Conservation (phyloP, 1,140 invertebrate genomes). For the Hormaphis cornu region DNA sequence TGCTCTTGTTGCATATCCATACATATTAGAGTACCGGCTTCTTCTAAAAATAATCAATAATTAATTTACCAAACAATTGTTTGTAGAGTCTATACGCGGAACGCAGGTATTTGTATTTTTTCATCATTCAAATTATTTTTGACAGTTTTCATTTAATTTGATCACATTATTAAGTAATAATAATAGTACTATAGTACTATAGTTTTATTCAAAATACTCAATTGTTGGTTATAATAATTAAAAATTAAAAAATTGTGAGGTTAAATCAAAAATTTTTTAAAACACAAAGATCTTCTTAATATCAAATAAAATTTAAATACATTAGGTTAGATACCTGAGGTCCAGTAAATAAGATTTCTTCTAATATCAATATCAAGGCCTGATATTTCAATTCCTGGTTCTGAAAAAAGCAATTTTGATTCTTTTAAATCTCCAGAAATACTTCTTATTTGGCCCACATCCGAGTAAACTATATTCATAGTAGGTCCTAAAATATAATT, state of each 20-base stretch:
- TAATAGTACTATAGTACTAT: too few species aligned
- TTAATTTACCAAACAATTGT: too few species aligned
- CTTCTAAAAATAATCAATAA: slow-evolving; percentile 26
- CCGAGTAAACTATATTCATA: slow-evolving; percentile 37
- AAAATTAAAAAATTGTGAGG: too few species aligned
- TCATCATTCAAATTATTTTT: too few species aligned
- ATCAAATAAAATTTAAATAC: too few species aligned
- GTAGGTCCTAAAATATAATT: slow-evolving; percentile 35
- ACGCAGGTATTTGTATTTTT: too few species aligned
- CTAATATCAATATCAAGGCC: slow-evolving; percentile 38
- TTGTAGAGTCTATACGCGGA: too few species aligned
- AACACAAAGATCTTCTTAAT: too few species aligned
- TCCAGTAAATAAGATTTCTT: slow-evolving; percentile 37
- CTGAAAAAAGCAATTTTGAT: slow-evolving; percentile 34
- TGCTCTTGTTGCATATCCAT: slow-evolving; percentile 28
- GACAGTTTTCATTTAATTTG: neutral
- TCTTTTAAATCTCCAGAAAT: slow-evolving; percentile 34
- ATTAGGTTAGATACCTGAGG: slow-evolving; percentile 52
- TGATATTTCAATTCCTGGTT: slow-evolving; percentile 33
- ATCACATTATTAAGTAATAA: neutral
- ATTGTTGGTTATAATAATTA: too few species aligned
- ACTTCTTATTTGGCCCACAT: slow-evolving; percentile 35
- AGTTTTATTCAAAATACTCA: too few species aligned
- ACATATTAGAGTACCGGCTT: slow-evolving; percentile 33
- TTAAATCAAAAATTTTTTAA: too few species aligned